Conservation (phyloP, 2,888 invertebrate species). For the Tinea pellionella region DNA sequence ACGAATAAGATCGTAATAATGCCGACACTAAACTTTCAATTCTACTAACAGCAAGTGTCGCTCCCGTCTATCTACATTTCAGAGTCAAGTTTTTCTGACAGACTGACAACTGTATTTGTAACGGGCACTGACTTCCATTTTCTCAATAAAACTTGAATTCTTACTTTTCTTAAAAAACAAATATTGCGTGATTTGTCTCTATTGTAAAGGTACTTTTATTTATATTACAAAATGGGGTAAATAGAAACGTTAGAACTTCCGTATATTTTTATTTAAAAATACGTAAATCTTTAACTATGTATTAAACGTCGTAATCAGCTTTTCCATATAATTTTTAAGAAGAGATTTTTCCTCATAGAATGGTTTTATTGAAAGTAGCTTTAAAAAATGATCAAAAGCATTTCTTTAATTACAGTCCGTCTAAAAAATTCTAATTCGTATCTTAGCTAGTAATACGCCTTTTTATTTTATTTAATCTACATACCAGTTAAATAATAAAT, state of each 20-base stretch:
- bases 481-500: too few relatives aligned
- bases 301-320: background rate
- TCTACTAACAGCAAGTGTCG: background rate
- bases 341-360: background rate
- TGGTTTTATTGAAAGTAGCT: background rate
- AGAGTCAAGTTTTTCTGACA: conserved; percentile 7
- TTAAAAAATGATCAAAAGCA: background rate
- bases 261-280: too few relatives aligned
- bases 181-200: background rate
- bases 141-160: conserved; percentile 3
- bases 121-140: background rate
- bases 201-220: background rate
- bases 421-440: background rate
- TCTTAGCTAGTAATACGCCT: too few relatives aligned
- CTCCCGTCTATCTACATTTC: background rate
- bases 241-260: too few relatives aligned
- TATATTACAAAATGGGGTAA: too few relatives aligned
- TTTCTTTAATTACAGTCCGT: background rate
- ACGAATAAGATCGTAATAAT: too few relatives aligned
- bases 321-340: background rate
- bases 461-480: too few relatives aligned
- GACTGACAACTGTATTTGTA: conserved; percentile 9
- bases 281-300: too few relatives aligned
- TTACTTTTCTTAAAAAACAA: background rate
- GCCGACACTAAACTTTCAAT: background rate